Evolutionary conservation across 2,888 invertebrate species (phyloP).

Genomic region (Rhyacophila evoluta): DNA sequence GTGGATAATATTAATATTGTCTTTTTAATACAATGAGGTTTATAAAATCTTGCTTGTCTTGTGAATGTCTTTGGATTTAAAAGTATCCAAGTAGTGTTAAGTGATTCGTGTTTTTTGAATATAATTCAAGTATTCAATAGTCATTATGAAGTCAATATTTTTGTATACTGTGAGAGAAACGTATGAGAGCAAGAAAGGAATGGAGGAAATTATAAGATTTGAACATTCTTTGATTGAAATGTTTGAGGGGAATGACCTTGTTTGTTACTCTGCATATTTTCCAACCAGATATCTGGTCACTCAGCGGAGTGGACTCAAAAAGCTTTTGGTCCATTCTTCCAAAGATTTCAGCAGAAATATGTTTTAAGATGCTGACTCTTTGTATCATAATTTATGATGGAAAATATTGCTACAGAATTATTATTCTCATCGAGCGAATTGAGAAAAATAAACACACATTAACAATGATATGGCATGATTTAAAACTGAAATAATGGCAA

Average conservation of each 20-base stretch:
- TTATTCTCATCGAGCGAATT: background rate
- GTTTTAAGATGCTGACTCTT: constrained; percentile 12
- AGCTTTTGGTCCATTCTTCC: background rate
- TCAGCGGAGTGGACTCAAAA: background rate
- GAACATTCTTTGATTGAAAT: too few relatives aligned
- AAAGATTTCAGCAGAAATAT: constrained; percentile 14
- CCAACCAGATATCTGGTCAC: background rate
- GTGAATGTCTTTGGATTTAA: background rate
- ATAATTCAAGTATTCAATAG: background rate
- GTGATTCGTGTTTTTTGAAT: background rate
- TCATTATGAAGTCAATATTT: background rate
- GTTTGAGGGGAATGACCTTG: background rate
- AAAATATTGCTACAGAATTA: background rate
- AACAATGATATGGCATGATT: too few relatives aligned
- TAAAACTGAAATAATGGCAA: too few relatives aligned
- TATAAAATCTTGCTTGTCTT: background rate
- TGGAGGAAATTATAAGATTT: too few relatives aligned
- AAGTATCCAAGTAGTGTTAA: background rate
- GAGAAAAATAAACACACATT: too few relatives aligned
- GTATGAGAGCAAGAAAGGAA: background rate
- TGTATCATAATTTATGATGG: background rate
- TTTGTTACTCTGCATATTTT: background rate
- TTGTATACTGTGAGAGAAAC: background rate
- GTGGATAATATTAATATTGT: too few relatives aligned
- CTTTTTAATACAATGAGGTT: background rate